Evolutionary conservation across 2,888 invertebrate genomes (phyloP).

Genomic region (Mesorhabditis belari): DNA sequence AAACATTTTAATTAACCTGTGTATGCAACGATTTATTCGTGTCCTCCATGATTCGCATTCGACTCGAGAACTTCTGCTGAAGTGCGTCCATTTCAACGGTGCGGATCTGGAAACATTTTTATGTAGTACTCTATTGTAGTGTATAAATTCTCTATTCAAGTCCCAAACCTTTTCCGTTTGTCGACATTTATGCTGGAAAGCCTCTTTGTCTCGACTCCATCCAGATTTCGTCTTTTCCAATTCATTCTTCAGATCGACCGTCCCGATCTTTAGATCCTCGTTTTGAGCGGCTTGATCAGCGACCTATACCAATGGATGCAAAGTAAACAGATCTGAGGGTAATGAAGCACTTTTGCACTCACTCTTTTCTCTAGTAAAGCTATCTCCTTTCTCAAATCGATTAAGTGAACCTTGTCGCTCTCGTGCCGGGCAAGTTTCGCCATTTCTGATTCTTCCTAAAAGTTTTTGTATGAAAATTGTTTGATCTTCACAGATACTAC

Average conservation of each 20-base stretch:
- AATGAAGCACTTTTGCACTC: not conserved
- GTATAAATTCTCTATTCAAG: not conserved
- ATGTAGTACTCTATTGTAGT: not conserved
- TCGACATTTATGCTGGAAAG: conserved; percentile 44
- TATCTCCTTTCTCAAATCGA: conserved; percentile 41
- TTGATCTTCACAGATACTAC: too few relatives aligned
- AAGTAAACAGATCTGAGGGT: not conserved
- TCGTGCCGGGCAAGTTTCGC: conserved; percentile 18
- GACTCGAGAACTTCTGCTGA: conserved; percentile 50
- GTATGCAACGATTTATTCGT: conserved; percentile 51
- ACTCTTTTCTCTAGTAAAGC: conserved; percentile 34
- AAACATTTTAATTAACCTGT: conserved; percentile 30
- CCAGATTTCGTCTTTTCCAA: conserved; percentile 28
- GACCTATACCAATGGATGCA: conserved; percentile 17
- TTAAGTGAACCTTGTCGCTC: conserved; percentile 21
- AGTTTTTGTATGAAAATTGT: too few relatives aligned
- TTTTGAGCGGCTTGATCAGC: conserved; percentile 26
- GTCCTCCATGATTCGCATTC: conserved; percentile 53
- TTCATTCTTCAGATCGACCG: conserved; percentile 44
- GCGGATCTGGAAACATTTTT: conserved; percentile 16
- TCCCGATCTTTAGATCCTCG: conserved; percentile 36
- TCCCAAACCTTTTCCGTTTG: conserved; percentile 46
- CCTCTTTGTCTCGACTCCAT: conserved; percentile 43
- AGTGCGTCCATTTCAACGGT: conserved; percentile 49
- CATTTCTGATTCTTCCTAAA: conserved; percentile 10